phyloP scores from a whole-genome alignment of 2,888 invertebrate species.

The Nasonovia ribisnigri region DNA sequence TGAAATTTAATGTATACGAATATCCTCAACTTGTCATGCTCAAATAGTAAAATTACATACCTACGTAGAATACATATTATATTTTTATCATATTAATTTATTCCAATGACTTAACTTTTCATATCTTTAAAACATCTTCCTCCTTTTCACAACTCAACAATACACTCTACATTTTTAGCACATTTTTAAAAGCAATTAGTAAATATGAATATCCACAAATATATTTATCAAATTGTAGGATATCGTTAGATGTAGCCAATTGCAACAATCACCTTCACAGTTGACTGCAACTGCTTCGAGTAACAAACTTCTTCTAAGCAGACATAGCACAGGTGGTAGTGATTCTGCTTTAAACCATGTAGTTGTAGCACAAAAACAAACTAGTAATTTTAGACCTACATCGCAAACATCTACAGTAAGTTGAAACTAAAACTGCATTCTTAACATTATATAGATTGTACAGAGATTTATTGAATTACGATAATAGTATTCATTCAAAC shows the following conservation, averaged over 20 bases:
- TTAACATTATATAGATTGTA: neutral
- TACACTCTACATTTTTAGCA: neutral
- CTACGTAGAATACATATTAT: neutral
- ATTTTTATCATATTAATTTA: neutral
- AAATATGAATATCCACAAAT: constrained; percentile 22
- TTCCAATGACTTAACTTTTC: neutral
- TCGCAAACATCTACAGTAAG: constrained; percentile 53
- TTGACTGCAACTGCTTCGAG: constrained; percentile 16
- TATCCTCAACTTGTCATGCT: neutral
- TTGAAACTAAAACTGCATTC: neutral
- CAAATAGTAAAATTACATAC: neutral
- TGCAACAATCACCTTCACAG: constrained; percentile 33
- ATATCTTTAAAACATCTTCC: neutral
- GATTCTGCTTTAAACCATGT: constrained; percentile 60
- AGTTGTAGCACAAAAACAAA: constrained; percentile 48
- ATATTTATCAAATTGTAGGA: constrained; percentile 46
- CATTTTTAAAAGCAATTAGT: neutral
- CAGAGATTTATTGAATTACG: neutral
- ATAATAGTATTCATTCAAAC: neutral
- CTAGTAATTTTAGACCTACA: constrained; percentile 37
- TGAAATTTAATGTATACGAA: neutral
- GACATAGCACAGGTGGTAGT: constrained; percentile 58
- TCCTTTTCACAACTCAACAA: neutral
- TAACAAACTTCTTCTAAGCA: constrained; percentile 49
- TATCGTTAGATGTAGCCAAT: constrained; percentile 54